Percentiles rank a stretch among this genome's conserved stretches.
Conservation (phyloP, 1,140 invertebrate species). For the Nasonia vitripennis region DNA sequence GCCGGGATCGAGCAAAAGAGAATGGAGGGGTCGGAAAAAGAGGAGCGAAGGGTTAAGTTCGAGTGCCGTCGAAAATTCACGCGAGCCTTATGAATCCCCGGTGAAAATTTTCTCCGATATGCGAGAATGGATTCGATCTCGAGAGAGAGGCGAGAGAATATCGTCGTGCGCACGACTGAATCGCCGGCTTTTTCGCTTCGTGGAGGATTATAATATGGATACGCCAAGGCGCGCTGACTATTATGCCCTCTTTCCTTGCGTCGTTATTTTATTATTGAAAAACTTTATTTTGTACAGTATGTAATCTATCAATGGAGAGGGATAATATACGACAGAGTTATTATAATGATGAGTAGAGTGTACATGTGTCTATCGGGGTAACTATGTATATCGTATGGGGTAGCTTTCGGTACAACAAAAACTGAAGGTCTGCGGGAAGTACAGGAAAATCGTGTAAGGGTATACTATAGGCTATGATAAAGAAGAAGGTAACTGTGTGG, state of each 20-base stretch:
- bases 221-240: background rate
- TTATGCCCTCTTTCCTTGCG: background rate
- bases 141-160: background rate
- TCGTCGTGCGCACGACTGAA: background rate
- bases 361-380: background rate
- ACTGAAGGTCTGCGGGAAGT: background rate
- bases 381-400: background rate
- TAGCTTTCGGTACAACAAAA: background rate
- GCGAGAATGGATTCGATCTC: background rate
- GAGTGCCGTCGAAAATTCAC: slow-evolving; percentile 7
- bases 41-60: slow-evolving; percentile 14
- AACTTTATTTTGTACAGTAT: slow-evolving; percentile 35
- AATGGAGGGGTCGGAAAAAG: background rate
- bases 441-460: background rate
- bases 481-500: background rate
- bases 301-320: background rate
- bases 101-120: slow-evolving; percentile 3
- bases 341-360: background rate
- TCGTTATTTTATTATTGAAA: background rate
- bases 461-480: background rate
- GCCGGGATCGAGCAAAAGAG: background rate
- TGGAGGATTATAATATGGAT: background rate
- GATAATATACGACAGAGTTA: background rate
- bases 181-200: background rate
- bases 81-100: background rate